Conservation (phyloP, 2,113 vertebrate genomes). For the Alectura lathami region DNA sequence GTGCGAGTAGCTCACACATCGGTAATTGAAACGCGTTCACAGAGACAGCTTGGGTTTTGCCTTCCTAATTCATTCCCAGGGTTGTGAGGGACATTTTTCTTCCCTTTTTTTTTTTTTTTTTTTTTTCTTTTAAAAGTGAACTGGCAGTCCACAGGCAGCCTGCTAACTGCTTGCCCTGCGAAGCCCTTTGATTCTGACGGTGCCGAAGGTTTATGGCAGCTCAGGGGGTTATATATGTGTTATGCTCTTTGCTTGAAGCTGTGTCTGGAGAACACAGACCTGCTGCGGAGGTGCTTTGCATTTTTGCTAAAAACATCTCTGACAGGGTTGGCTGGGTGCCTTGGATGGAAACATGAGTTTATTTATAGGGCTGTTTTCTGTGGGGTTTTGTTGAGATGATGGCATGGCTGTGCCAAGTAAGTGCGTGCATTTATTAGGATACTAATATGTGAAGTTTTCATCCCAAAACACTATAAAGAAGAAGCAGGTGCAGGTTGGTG, state of each 20-base stretch:
- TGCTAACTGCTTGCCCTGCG: not conserved
- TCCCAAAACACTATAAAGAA: not conserved
- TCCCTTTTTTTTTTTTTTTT: not conserved
- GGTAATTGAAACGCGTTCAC: not conserved
- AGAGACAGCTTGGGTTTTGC: not conserved
- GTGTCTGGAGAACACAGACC: not conserved
- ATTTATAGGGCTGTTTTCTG: not conserved
- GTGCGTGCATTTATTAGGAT: not conserved
- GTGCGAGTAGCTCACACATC: not conserved
- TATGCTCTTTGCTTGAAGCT: not conserved
- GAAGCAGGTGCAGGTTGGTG: not conserved
- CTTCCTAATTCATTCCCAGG: not conserved
- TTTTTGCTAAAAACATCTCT: not conserved
- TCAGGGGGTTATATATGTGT: not conserved
- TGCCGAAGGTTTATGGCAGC: not conserved
- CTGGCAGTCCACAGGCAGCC: not conserved
- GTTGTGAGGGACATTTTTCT: not conserved
- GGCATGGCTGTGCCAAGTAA: not conserved
- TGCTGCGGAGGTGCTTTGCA: not conserved
- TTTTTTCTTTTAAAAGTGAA: not conserved
- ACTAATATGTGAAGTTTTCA: rapidly evolving
- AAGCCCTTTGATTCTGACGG: not conserved
- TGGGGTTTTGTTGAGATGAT: rapidly evolving
- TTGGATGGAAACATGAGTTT: not conserved
- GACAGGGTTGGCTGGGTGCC: not conserved